Evolutionary conservation across 2,113 vertebrate species (phyloP), one percentile per base, ranked within the genome.

Genomic region (Pantherophis guttatus): DNA sequence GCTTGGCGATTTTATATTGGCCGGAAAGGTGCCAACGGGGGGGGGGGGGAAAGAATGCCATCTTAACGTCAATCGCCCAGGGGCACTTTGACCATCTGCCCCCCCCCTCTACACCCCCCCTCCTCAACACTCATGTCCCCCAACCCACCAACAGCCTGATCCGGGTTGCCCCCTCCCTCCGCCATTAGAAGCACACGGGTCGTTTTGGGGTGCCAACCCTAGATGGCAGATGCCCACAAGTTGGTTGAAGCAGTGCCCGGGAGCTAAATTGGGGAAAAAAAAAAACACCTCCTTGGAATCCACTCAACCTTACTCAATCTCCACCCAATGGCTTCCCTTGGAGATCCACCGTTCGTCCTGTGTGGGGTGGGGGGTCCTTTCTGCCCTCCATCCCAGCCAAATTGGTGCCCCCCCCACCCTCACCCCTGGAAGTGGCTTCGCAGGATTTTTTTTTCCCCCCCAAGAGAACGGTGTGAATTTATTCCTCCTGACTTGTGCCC

Each of bases 1-100:
- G 33, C 70, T 90, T 54, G 26, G 81, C 52, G 10, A 48, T 11
- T 70, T 55, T 1, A 59, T 3, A 50, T 91, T 75, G 55, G 26
- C 86, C 50, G 39, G 86, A 58, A 58, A 44, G 10, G 15, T 88
- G 90, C 93, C 93, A 88, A 55, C 39, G 39, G 59, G 93, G 57
- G 57, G 1, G 4, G 39, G 59, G 93, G 57, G 57, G 1, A 15
- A 39, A 12, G 57, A 24, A 75, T 5, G 9, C 17, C 26, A 11
- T 48, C 55, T 58, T 33, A 29, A n/a, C 81, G 13, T 90, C 29
- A 8, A 50, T n/a, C 81, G 12, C 58, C 39, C 89, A 8, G 5
- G 92, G 87, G 88, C 54, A 58, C 93, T 58, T 52, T 62, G 91
- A 90, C 90, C 93, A 91, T 24, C 58, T 53, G 44, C 44, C 33